A percentile compares a stretch with the other conserved stretches of the same genome.
Evolutionary conservation across 2,888 invertebrate genomes (phyloP).

Genomic region (Diarsia rubi): DNA sequence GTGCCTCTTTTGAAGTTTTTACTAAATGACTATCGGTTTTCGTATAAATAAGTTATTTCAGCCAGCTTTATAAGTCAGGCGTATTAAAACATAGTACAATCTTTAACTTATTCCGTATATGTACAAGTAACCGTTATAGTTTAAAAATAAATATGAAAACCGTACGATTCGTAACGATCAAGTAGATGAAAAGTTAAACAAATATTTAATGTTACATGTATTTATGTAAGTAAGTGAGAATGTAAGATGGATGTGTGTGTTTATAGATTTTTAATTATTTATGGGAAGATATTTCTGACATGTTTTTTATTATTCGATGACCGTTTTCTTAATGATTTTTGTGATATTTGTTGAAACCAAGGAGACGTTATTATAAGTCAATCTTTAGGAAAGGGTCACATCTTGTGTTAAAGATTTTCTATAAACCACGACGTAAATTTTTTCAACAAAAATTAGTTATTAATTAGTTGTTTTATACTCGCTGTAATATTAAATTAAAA

Average conservation of each 20-base stretch:
- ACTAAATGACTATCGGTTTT: constrained; percentile 42
- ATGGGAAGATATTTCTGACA: constrained; percentile 48
- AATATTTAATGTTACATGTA: constrained; percentile 62
- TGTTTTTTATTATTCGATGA: neutral
- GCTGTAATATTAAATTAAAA: constrained; percentile 19
- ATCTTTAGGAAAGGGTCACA: constrained; percentile 28
- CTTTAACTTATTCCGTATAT: constrained; percentile 56
- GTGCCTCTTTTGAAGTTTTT: constrained; percentile 35
- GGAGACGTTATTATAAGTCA: constrained; percentile 44
- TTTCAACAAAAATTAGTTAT: constrained; percentile 14
- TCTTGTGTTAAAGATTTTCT: constrained; percentile 11
- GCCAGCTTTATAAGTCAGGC: constrained; percentile 14
- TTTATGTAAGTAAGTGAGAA: constrained; percentile 65
- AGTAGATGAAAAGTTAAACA: constrained; percentile 54
- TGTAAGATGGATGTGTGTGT: constrained; percentile 47
- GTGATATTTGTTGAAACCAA: constrained; percentile 54
- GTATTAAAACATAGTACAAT: constrained; percentile 67
- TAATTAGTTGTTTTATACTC: constrained; percentile 37
- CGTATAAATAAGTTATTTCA: constrained; percentile 36
- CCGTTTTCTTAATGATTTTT: constrained; percentile 26
- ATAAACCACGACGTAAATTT: neutral
- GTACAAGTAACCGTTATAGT: constrained; percentile 61
- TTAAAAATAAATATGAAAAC: constrained; percentile 48
- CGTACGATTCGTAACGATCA: constrained; percentile 60
- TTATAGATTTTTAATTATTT: constrained; percentile 55